Evolutionary conservation across 2,113 vertebrate genomes (phyloP), one percentile per base, ranked within the genome.

Genomic region (Poecile atricapillus): DNA sequence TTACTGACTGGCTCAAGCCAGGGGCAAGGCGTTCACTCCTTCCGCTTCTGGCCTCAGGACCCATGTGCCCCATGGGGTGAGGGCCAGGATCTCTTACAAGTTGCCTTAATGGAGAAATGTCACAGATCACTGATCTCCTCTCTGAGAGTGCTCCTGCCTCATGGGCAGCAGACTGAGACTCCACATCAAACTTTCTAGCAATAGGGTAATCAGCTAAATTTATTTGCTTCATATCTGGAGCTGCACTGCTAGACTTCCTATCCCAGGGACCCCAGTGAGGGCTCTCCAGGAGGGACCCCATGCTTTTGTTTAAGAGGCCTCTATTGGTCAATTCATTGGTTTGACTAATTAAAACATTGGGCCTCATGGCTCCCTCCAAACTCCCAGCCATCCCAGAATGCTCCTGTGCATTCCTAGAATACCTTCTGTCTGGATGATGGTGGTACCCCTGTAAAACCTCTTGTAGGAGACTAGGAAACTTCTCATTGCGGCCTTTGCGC

Each of bases 391-490:
- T 98, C 89, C 98, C 98, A 98, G 96, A 97, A 94, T 99, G 99
- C 44, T 99, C 99, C 53, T 98, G 98, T 33, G 96, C 35, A 0
- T 98, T 98, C 91, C 98, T 98, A 47, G 98, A 98, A 94, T 99
- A 99, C 41, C 99, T 99, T 97, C 99, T 96, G 89, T 99, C 99
- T 41, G 98, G 97, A 67, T 98, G 98, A 93, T 98, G 98, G 95
- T 99, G 99, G 92, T 99, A 99, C 64, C 99, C 99, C 97, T 99
- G 99, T 47, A 99, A 98, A n/a, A 99, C 99, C 53, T 99, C 99
- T 97, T 99, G 99, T n/a, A 99, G 97, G 74, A 99, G 98, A 93
- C 99, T 99, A 35, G 99, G 99, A 95, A 98, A 99, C 68, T 98
- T 98, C 64, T 99, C 99, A 87, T 99, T 99, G 74, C 98, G 97